A percentile compares a stretch with the other conserved stretches of the same genome.
Conservation (phyloP, 2,797 vertebrate genomes). For the Bufotes viridis region DNA sequence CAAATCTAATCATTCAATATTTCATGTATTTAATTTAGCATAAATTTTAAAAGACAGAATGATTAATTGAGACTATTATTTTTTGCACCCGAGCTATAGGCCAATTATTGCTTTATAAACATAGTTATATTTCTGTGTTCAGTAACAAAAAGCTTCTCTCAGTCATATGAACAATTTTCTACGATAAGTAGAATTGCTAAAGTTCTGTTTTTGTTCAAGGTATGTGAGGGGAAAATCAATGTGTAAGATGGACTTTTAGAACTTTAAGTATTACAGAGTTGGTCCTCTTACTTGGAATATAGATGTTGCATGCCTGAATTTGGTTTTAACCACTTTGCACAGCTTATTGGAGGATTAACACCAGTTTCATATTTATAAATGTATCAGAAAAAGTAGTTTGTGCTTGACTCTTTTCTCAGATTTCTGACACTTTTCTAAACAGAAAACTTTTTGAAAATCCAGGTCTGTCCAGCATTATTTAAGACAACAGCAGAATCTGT, state of each 20-base stretch:
- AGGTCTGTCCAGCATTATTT: not conserved
- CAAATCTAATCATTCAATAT: conserved; percentile 31
- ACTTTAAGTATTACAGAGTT: not conserved
- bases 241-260: no score
- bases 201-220: not conserved
- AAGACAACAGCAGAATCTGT: not conserved
- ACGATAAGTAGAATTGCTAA: not conserved
- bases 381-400: not conserved
- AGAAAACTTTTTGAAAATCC: no score
- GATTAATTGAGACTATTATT: not conserved
- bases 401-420: not conserved
- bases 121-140: not conserved
- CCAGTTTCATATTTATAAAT: not conserved
- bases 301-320: not conserved
- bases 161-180: not conserved
- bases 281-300: not conserved
- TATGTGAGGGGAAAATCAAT: no score
- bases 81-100: not conserved
- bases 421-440: not conserved
- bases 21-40: conserved; percentile 42
- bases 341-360: not conserved
- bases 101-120: not conserved
- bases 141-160: not conserved
- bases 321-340: not conserved
- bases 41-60: conserved; percentile 31